phyloP scores from a whole-genome alignment of 2,888 invertebrate species.

The Uropetala carovei region DNA sequence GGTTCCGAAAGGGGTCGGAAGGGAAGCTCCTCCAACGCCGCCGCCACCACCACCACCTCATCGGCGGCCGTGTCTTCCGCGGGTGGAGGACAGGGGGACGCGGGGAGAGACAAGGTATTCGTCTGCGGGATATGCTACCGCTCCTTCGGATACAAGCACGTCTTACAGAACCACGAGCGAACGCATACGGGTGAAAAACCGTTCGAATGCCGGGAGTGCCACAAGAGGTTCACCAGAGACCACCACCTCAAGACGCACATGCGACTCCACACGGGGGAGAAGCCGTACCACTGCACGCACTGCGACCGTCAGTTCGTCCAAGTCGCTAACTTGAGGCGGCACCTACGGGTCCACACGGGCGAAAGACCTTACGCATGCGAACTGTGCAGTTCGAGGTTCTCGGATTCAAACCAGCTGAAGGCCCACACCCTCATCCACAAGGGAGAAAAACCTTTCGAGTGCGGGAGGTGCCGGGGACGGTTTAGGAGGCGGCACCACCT shows the following conservation, averaged over 20 bases:
- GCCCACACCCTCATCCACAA: slow-evolving; percentile 93
- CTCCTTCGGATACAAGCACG: slow-evolving; percentile 95
- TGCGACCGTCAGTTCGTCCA: slow-evolving; percentile 96
- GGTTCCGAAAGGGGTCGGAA: slow-evolving; percentile 66
- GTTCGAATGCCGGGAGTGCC: slow-evolving; percentile 93
- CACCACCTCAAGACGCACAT: slow-evolving; percentile 96
- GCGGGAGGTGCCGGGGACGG: slow-evolving; percentile 86
- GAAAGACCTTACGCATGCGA: slow-evolving; percentile 93
- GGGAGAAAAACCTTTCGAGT: slow-evolving; percentile 92
- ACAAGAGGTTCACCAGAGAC: slow-evolving; percentile 94
- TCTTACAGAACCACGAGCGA: slow-evolving; percentile 94
- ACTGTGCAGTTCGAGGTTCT: slow-evolving; percentile 90
- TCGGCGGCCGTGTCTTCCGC: background rate
- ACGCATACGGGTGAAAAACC: slow-evolving; percentile 97
- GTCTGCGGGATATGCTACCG: slow-evolving; percentile 92
- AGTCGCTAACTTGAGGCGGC: slow-evolving; percentile 92
- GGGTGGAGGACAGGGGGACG: slow-evolving; percentile 70
- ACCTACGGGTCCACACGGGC: slow-evolving; percentile 93
- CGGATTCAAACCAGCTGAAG: slow-evolving; percentile 94
- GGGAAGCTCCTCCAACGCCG: slow-evolving; percentile 70
- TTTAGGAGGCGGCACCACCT: slow-evolving; percentile 92
- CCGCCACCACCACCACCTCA: slow-evolving; percentile 7
- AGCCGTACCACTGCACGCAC: slow-evolving; percentile 93
- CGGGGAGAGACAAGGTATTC: slow-evolving; percentile 86
- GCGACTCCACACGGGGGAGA: slow-evolving; percentile 94